Evolutionary conservation across 2,113 vertebrate species (phyloP), one percentile per base, ranked within the genome.

Genomic region (Sinocyclocheilus grahami): DNA sequence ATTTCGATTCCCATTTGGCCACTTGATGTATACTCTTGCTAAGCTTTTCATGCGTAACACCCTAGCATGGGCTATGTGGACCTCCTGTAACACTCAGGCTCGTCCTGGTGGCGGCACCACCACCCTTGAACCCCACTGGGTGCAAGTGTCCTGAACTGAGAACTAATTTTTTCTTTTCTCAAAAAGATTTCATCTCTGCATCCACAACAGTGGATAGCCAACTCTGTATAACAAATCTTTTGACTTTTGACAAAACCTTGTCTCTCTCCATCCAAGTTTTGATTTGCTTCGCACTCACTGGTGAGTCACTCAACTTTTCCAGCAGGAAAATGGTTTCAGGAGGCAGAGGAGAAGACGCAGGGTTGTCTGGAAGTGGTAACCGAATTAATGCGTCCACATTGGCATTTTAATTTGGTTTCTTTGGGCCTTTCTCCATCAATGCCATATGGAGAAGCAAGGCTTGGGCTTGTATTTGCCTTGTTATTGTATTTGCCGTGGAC

Each of bases 1-100:
- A 13, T 74, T 39, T 13, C 48, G 48, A 24, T 86, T 55, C 48
- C 83, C 75, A 3, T 48, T 83, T 12, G 55, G 78, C 86, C 78
- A 86, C 86, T 60, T 77, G 4, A 87, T 24, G 8, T 67, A 85
- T 4, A 16, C 22, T 3, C 79, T 63, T 0, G 60, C 83, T 14
- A 76, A 42, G 1, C 33, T 42, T 42, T 74, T 74, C 69, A 74
- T 74, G 16, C 20, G 0, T 24, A 12, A 24, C 2, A 67, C 63
- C 8, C 24, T 24, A 27, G 63, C 24, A 30, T 67, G 63, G 22
- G n/a, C 63, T 11, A 16, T 27, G 24, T 69, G 65, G 12, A 69
- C 24, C 9, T 69, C 27, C 65, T 30, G 24, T 16, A 69, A 14
- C 11, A 69, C 65, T 69, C 4, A 0, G n/a, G 12, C 24, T 33